Base-by-base conservation (phyloP, 2,113 vertebrate genomes). In the Leucosticte australis region DNA sequence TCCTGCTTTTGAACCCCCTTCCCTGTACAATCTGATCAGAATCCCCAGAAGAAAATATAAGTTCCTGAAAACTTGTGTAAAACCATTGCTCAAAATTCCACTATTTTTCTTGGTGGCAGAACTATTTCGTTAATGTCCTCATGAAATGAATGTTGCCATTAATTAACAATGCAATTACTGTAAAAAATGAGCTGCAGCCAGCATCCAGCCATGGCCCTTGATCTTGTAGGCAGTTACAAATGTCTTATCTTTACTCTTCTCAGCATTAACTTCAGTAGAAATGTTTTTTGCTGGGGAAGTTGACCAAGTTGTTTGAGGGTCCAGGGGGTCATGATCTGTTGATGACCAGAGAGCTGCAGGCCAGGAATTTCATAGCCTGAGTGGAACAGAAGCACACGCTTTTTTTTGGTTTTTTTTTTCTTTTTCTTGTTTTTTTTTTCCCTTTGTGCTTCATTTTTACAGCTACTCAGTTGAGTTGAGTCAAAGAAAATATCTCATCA, bases 81-180 rank as follows among this genome's bases (percentile, higher is more conserved):
- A 91, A 37, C 53, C 55, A 68, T 64, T 68, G 57, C 87, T 81
- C 53, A n/a, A 31, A 82, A 63, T 20, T 52, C 39, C 20, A 15
- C 56, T 30, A 50, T 94, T 95, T 94, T 87, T 94, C 91, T 91
- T 39, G 64, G 31, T 95, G 89, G 44, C 80, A 91, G 83, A 80
- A 52, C 50, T 70, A 86, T 85, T 94, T 65, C 56, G 52, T 94
- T 59, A 59, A 59, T 52, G 65, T 89, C 84, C 37, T 65, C 11
- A 7, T 35, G 37, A 73, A 94, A 95, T 89, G 49, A 75, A 63
- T 56, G 49, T 67, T 86, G 35, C 52, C 62, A 76, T 92, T 94
- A 92, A 92, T 96, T 91, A 92, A 83, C 37, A 71, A 79, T 30
- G 87, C 78, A 84, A 91, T 94, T 95, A 82, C 82, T 70, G 71